These are phyloP conservation scores for Ranitomeya variabilis DNA, from an alignment of 2,113 vertebrate genomes.

Conservation along the genomic window DNA sequence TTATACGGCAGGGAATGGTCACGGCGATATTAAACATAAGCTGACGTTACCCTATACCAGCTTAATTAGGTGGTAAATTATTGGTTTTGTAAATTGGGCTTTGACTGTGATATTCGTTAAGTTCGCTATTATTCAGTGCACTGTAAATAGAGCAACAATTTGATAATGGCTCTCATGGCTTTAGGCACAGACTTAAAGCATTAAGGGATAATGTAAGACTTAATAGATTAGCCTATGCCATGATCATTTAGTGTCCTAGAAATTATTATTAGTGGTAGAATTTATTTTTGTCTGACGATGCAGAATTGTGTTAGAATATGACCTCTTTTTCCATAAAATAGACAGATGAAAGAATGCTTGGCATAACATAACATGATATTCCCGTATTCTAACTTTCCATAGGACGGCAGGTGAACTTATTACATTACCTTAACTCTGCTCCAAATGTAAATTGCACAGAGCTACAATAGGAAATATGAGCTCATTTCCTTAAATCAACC, in stretches of 20 bases:
- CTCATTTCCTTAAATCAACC: not conserved
- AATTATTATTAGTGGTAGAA: conserved; percentile 70
- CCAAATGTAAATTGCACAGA: not conserved
- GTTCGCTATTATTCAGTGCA: conserved; percentile 63
- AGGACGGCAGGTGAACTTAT: not conserved
- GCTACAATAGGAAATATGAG: not conserved
- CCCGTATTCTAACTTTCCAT: not conserved
- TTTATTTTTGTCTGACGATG: conserved; percentile 25
- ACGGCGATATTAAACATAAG: not conserved
- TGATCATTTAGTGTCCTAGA: conserved; percentile 73
- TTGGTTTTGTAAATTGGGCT: conserved; percentile 68
- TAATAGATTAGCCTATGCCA: conserved; percentile 76
- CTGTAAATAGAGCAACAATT: conserved; percentile 69
- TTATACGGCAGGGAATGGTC: not conserved
- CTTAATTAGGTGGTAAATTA: conserved; percentile 62
- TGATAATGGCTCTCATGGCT: conserved; percentile 72
- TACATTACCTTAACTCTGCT: not conserved
- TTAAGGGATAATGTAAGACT: conserved; percentile 74
- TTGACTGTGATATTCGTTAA: conserved; percentile 65
- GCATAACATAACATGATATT: not conserved
- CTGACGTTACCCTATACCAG: conserved; percentile 62
- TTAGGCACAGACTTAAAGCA: conserved; percentile 72
- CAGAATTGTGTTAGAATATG: not conserved
- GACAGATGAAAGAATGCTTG: not conserved
- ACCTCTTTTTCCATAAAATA: conserved; percentile 10